These are phyloP conservation scores for Columba guinea DNA, from an alignment of 2,797 vertebrate genomes.

Conservation along the genomic window DNA sequence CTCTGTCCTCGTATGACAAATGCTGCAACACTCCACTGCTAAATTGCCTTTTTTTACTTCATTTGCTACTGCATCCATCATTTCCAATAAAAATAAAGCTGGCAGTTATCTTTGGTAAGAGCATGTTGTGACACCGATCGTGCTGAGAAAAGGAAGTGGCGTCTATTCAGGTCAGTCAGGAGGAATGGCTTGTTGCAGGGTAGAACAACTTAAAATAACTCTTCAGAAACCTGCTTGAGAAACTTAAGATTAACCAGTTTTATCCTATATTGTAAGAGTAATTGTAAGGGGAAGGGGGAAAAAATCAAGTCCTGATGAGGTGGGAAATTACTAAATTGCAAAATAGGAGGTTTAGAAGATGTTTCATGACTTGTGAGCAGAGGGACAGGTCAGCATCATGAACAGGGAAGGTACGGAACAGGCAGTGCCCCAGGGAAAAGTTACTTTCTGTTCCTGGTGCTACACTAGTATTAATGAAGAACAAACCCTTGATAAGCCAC, in stretches of 20 bases:
- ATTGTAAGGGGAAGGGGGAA: too few species aligned
- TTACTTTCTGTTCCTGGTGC: background rate
- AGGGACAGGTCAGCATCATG: background rate
- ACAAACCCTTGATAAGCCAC: background rate
- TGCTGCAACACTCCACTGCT: background rate
- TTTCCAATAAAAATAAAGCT: background rate
- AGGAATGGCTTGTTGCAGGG: background rate
- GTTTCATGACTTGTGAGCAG: background rate
- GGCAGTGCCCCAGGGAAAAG: background rate
- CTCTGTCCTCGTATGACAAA: background rate
- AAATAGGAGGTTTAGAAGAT: background rate
- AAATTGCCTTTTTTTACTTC: background rate
- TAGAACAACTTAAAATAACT: background rate
- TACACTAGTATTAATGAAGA: background rate
- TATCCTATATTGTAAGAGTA: background rate
- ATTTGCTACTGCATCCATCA: background rate
- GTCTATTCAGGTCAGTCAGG: background rate
- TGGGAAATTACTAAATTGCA: background rate
- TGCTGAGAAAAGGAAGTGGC: background rate
- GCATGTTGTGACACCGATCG: accelerated
- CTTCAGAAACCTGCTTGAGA: background rate
- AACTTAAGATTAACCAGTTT: background rate
- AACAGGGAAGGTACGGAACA: background rate
- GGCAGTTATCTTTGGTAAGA: background rate
- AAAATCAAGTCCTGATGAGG: background rate